Evolutionary conservation across 2,888 invertebrate genomes (phyloP).

Genomic region (Pterostichus niger): DNA sequence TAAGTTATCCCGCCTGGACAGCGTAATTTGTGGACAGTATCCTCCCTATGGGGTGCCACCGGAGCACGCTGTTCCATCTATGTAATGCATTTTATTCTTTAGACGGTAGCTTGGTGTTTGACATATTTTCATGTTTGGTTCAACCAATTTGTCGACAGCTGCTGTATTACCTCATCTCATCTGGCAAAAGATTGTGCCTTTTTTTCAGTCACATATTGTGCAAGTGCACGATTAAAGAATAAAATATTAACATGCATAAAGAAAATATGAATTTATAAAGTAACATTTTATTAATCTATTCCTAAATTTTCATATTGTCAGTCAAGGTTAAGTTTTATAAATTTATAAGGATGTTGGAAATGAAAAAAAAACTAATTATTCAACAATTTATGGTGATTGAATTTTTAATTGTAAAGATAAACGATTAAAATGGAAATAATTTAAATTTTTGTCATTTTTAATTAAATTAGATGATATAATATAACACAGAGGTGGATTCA

Average conservation of each 20-base stretch:
- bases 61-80: conserved; percentile 27
- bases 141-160: conserved; percentile 7
- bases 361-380: conserved; percentile 27
- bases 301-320: not conserved
- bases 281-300: no score
- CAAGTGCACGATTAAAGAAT: no score
- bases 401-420: not conserved
- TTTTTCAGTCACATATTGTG: no score
- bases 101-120: conserved; percentile 43
- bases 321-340: conserved; percentile 15
- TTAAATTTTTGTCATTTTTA: conserved; percentile 41
- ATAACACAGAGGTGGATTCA: not conserved
- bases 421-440: conserved; percentile 43
- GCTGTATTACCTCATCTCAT: no score
- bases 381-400: conserved; percentile 32
- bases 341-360: not conserved
- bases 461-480: conserved; percentile 10
- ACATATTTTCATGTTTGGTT: conserved; percentile 45
- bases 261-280: no score
- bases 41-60: conserved; percentile 34
- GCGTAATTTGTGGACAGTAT: conserved; percentile 50
- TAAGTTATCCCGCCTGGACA: conserved; percentile 26
- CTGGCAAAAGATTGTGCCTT: no score
- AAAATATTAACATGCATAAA: no score
- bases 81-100: conserved; percentile 15